Base-by-base conservation (phyloP, 2,113 vertebrate genomes). In the Falcunculus frontatus region DNA sequence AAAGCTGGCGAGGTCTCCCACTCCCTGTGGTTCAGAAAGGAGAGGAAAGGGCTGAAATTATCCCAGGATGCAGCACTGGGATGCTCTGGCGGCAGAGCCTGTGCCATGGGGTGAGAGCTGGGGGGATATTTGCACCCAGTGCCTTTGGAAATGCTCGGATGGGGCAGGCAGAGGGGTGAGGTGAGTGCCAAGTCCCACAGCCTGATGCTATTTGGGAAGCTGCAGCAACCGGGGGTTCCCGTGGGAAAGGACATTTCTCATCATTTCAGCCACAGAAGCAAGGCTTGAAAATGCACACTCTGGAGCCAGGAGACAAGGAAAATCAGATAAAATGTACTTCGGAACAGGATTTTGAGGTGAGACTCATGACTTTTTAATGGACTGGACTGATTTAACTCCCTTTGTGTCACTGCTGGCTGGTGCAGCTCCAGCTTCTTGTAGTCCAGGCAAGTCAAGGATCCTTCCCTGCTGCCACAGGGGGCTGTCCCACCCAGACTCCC, bases 251-350 rank as follows among this genome's bases (percentile, higher is more conserved):
- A 55, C 26, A 75, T 67, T 50, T 59, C 65, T 76, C 67, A 70
- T 74, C 20, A 27, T 68, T 90, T 78, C 79, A 91, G 59, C 63
- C 50, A 32, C 7, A 64, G 64, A n/a, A 84, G 46, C 42, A 69
- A 41, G 13, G 57, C 49, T 93, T 53, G n/a, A 74, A 92, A 83
- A 65, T 52, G 62, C 41, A 80, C 0, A 0, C 21, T 80, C 49
- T 68, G 62, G 32, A 83, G 70, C 10, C 49, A 57, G 23, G 17
- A 92, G 62, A 39, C 0, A 70, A 89, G 74, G 44, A 75, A 93
- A 87, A 85, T 82, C 74, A 67, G 82, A 59, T 90, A 55, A 92
- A 93, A 95, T 82, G 42, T 26, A 64, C 47, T 85, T 88, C 70
- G 93, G 70, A 35, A 42, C 37, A 88, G 65, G 74, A 79, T 78